phyloP scores from a whole-genome alignment of 2,888 invertebrate species.

The Limenitis camilla region DNA sequence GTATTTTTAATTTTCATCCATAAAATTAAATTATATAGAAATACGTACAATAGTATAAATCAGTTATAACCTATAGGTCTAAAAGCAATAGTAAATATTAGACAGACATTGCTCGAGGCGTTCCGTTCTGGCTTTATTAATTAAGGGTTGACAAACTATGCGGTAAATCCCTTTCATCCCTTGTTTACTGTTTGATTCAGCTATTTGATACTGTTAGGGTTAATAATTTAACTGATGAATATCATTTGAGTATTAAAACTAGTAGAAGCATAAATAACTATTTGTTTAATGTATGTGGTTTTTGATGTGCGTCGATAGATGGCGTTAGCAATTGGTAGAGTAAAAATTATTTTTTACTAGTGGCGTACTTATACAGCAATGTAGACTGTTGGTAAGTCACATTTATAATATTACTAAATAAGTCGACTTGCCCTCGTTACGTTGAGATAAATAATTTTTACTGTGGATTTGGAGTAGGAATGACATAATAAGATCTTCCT shows the following conservation, averaged over 20 bases:
- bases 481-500: too few relatives aligned
- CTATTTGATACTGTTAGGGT: conserved; percentile 13
- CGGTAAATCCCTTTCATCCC: conserved; percentile 33
- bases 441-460: too few relatives aligned
- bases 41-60: too few relatives aligned
- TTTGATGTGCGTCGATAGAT: not conserved
- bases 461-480: too few relatives aligned
- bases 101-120: conserved; percentile 16
- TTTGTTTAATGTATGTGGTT: not conserved
- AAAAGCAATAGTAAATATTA: not conserved
- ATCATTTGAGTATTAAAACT: not conserved
- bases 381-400: too few relatives aligned
- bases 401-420: too few relatives aligned
- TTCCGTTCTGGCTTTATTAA: conserved; percentile 44
- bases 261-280: not conserved
- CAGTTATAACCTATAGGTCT: not conserved
- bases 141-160: conserved; percentile 59
- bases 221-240: not conserved
- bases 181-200: conserved; percentile 18
- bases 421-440: too few relatives aligned
- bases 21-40: too few relatives aligned
- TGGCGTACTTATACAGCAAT: too few relatives aligned
- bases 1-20: too few relatives aligned
- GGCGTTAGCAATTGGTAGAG: conserved; percentile 3
- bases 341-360: not conserved